phyloP scores from a whole-genome alignment of 2,888 invertebrate genomes.

The Hypomecis punctinalis region DNA sequence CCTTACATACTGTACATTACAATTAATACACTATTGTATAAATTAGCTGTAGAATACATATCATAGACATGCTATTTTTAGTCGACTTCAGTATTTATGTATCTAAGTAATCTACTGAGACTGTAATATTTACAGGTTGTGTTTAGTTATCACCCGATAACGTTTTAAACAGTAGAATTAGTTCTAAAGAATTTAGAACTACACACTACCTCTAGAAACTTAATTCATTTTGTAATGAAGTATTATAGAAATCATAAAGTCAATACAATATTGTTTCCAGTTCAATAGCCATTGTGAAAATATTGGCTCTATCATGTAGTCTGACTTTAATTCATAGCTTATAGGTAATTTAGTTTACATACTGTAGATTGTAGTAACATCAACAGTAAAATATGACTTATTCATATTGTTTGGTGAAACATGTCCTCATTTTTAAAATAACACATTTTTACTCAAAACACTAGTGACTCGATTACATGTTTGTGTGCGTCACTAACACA shows the following conservation, averaged over 20 bases:
- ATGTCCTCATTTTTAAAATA: conserved; percentile 18
- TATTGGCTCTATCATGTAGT: not conserved
- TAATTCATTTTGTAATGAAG: too few relatives aligned
- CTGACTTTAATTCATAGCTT: not conserved
- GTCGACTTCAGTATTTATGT: too few relatives aligned
- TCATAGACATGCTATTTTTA: too few relatives aligned
- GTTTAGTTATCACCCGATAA: too few relatives aligned
- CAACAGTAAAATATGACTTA: not conserved
- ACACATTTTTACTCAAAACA: conserved; percentile 22
- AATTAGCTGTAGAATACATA: too few relatives aligned
- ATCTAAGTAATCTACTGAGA: too few relatives aligned
- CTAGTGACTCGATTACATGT: conserved; percentile 37
- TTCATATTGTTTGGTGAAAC: conserved; percentile 16
- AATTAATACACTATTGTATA: too few relatives aligned
- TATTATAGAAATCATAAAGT: too few relatives aligned
- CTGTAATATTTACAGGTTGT: too few relatives aligned
- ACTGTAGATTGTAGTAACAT: conserved; percentile 4
- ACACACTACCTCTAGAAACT: too few relatives aligned
- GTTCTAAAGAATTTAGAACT: too few relatives aligned
- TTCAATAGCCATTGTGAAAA: not conserved
- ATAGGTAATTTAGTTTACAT: not conserved
- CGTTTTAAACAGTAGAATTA: too few relatives aligned
- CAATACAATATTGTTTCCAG: not conserved
- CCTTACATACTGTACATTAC: not conserved
- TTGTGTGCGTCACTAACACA: conserved; percentile 73